Conservation (phyloP, 2,797 vertebrate genomes). For the Triplophysa yarkandensis region DNA sequence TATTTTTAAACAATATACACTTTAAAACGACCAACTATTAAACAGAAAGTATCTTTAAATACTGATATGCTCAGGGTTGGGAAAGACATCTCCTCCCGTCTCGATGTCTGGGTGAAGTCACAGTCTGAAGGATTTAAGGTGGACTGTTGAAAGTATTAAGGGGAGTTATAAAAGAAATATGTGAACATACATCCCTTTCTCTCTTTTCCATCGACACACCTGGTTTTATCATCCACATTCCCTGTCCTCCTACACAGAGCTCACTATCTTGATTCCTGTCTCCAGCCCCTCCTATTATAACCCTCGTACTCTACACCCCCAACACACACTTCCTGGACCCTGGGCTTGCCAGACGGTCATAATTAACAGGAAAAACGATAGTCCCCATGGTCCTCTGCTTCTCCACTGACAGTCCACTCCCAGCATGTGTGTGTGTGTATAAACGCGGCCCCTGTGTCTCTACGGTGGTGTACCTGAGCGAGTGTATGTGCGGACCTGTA, state of each 20-base stretch:
- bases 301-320: conserved; percentile 58
- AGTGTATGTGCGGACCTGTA: conserved; percentile 38
- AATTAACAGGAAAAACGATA: conserved; percentile 84
- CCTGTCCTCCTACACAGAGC: conserved; percentile 61
- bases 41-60: neutral
- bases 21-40: no score
- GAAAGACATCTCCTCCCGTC: conserved; percentile 13
- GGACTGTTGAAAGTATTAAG: conserved; percentile 45
- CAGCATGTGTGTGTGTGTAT: conserved; percentile 58
- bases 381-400: conserved; percentile 75
- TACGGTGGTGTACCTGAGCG: conserved; percentile 43
- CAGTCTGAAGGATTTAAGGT: conserved; percentile 52
- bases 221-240: conserved; percentile 74
- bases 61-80: conserved; percentile 18
- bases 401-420: conserved; percentile 68
- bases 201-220: conserved; percentile 75
- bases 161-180: conserved; percentile 49
- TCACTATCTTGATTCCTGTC: conserved; percentile 47
- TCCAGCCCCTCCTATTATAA: conserved; percentile 30
- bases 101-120: conserved; percentile 30
- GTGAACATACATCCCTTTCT: conserved; percentile 61
- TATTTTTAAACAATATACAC: no score
- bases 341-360: conserved; percentile 79
- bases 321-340: conserved; percentile 79
- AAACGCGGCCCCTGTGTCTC: conserved; percentile 53